phyloP scores from a whole-genome alignment of 64 coral and sea anemone genomes.

The Montipora cactus region DNA sequence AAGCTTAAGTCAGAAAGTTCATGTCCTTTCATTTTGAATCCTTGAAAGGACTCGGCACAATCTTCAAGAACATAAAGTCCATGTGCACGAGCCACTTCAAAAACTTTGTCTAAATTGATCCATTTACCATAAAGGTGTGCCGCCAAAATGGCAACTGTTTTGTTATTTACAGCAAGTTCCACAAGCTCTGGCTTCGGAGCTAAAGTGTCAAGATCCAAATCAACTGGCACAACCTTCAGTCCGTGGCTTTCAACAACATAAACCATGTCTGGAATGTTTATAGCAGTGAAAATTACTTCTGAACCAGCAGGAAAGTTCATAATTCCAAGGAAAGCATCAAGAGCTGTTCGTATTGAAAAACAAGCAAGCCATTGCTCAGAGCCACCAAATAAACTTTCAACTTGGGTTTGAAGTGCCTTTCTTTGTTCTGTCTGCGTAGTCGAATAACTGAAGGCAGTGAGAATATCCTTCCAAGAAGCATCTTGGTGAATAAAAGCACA shows the following conservation, averaged over 20 bases:
- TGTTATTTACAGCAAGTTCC: constrained; percentile 82
- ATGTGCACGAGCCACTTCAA: constrained; percentile 60
- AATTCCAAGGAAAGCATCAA: constrained; percentile 85
- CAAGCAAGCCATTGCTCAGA: constrained; percentile 75
- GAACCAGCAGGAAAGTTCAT: constrained; percentile 89
- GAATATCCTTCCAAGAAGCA: constrained; percentile 84
- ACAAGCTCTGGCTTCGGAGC: constrained; percentile 81
- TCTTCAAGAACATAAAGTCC: constrained; percentile 88
- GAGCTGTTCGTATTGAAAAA: constrained; percentile 83
- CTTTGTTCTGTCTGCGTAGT: constrained; percentile 29
- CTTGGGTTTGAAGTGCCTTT: constrained; percentile 55
- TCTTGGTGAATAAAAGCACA: constrained; percentile 50
- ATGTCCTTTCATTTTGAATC: constrained; percentile 83
- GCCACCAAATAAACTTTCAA: constrained; percentile 88
- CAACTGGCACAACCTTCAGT: constrained; percentile 87
- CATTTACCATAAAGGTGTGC: constrained; percentile 97
- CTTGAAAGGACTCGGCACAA: constrained; percentile 98
- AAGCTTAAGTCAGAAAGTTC: constrained; percentile 79
- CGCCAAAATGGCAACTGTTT: constrained; percentile 86
- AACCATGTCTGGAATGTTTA: constrained; percentile 97
- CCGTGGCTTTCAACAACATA: constrained; percentile 83
- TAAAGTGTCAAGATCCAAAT: constrained; percentile 89
- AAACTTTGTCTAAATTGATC: constrained; percentile 78
- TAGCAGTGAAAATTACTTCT: constrained; percentile 90
- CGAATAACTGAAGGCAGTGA: constrained; percentile 77